Conservation (phyloP, 2,888 invertebrate genomes). For the Camptogramma bilineatum region DNA sequence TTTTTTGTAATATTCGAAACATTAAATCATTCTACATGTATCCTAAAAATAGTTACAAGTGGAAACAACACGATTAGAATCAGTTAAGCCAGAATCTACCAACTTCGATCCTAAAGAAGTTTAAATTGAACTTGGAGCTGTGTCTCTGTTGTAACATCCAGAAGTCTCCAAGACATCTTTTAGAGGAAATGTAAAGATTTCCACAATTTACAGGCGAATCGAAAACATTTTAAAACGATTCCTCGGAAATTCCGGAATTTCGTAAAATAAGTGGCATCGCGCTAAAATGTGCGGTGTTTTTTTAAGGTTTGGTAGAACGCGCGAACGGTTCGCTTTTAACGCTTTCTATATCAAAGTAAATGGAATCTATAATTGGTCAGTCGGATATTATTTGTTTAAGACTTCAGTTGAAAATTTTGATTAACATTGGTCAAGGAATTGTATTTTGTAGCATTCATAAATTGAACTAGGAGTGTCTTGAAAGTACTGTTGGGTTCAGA, state of each 20-base stretch:
- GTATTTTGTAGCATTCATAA: background rate
- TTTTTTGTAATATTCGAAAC: no score
- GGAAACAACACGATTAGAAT: no score
- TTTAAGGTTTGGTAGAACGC: slow-evolving; percentile 2
- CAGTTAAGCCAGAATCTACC: no score
- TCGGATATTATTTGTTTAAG: background rate
- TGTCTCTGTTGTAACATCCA: background rate
- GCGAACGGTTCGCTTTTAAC: no score
- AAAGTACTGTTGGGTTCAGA: background rate
- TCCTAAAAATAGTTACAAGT: no score
- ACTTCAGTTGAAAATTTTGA: background rate
- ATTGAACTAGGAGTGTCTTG: slow-evolving; percentile 12
- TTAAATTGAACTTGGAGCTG: background rate
- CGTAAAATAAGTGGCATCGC: slow-evolving; percentile 3
- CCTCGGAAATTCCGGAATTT: background rate
- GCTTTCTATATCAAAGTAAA: background rate
- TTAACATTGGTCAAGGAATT: background rate
- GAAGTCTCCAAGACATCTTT: background rate
- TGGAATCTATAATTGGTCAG: background rate
- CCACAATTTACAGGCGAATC: slow-evolving; percentile 3
- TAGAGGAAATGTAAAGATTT: slow-evolving; percentile 2
- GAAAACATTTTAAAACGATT: slow-evolving; percentile 11
- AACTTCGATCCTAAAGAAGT: no score
- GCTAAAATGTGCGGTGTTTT: slow-evolving; percentile 17
- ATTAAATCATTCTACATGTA: no score